A percentile compares a stretch with the other conserved stretches of the same genome.
Evolutionary conservation across 2,797 vertebrate species (phyloP).

Genomic region (Lepus townsendii): DNA sequence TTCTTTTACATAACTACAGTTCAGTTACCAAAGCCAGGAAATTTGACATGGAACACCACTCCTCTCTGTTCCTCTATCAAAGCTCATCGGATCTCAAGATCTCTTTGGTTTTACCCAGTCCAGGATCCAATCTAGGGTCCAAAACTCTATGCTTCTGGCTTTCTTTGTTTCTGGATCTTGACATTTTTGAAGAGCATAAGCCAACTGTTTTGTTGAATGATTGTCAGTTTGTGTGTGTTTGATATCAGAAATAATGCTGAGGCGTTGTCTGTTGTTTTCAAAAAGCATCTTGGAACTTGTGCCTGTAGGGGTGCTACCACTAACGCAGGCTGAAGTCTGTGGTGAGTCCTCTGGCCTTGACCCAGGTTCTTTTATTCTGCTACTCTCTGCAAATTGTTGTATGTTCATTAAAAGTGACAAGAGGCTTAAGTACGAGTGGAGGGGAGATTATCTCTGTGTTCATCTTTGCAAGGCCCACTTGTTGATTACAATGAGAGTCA

Average conservation of each 20-base stretch:
- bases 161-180: neutral
- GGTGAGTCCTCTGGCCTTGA: neutral
- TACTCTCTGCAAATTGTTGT: neutral
- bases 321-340: neutral
- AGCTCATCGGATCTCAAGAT: neutral
- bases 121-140: neutral
- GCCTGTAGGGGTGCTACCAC: neutral
- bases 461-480: conserved; percentile 22
- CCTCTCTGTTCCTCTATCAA: neutral
- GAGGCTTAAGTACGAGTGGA: conserved; percentile 18
- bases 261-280: neutral
- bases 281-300: neutral
- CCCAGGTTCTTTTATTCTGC: neutral
- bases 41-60: neutral
- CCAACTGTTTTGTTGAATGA: neutral
- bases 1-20: neutral
- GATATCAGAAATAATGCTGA: neutral
- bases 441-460: conserved; percentile 4
- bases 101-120: neutral
- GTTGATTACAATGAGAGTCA: neutral
- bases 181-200: neutral
- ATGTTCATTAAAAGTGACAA: conserved; percentile 5
- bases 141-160: neutral
- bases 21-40: neutral
- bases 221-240: neutral